Conservation (phyloP, 30 jellyfish, hydroid and myxozoan species). For the Rhopilema esculentum region DNA sequence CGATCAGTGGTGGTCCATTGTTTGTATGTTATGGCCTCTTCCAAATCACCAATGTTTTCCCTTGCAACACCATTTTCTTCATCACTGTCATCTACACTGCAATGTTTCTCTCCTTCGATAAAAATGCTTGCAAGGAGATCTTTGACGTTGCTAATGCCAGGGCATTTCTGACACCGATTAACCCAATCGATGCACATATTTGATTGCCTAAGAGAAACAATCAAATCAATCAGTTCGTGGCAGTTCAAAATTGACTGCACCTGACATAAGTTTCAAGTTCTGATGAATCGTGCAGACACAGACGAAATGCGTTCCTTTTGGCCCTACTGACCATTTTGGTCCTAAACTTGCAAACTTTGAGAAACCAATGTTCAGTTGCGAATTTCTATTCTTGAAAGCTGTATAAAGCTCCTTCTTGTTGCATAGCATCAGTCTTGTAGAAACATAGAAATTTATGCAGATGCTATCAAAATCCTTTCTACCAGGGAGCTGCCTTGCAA, state of each 20-base stretch:
- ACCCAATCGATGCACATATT: slow-evolving; percentile 69
- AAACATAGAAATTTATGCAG: slow-evolving; percentile 31
- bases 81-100: too few relatives aligned
- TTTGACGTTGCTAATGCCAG: too few relatives aligned
- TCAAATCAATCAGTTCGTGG: slow-evolving; percentile 53
- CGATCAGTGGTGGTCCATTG: too few relatives aligned
- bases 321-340: slow-evolving; percentile 82
- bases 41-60: too few relatives aligned
- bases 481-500: slow-evolving; percentile 10
- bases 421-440: slow-evolving; percentile 37
- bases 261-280: slow-evolving; percentile 44
- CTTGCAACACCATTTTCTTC: neutral
- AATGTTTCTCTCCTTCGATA: too few relatives aligned
- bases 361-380: slow-evolving; percentile 57
- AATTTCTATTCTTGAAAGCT: slow-evolving; percentile 42
- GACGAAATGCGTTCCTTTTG: slow-evolving; percentile 78
- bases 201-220: slow-evolving; percentile 50
- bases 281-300: slow-evolving; percentile 84
- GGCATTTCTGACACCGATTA: slow-evolving; percentile 24
- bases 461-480: slow-evolving; percentile 41
- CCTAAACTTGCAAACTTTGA: slow-evolving; percentile 70
- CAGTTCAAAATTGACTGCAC: slow-evolving; percentile 25
- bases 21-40: too few relatives aligned
- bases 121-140: too few relatives aligned
- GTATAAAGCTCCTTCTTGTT: too few relatives aligned